Conservation (phyloP, 2,113 vertebrate genomes). For the Balaeniceps rex region DNA sequence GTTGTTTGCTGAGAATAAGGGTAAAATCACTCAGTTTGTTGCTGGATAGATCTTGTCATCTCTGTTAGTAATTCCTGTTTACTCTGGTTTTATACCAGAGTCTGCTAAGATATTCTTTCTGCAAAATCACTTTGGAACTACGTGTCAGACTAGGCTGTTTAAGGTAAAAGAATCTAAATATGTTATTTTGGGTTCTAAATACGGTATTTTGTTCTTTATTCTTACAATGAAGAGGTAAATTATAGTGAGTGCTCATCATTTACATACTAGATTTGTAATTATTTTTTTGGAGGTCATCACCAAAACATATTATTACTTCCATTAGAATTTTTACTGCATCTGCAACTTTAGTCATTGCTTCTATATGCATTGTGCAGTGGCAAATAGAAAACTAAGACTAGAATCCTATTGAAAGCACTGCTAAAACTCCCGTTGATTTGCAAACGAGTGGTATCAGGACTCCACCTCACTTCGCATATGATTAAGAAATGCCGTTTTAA, state of each 20-base stretch:
- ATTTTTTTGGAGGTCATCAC: background rate
- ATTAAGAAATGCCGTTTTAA: background rate
- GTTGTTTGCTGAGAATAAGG: background rate
- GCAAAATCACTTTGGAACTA: background rate
- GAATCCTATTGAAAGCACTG: background rate
- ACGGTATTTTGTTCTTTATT: background rate
- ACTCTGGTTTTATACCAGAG: background rate
- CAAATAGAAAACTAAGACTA: background rate
- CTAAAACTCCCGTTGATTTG: background rate
- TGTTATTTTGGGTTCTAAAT: background rate
- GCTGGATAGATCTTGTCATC: background rate
- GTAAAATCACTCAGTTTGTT: background rate
- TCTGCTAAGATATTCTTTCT: background rate
- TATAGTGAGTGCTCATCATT: background rate
- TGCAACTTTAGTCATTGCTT: background rate
- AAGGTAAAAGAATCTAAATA: background rate
- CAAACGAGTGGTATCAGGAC: background rate
- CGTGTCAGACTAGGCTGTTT: background rate
- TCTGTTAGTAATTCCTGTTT: background rate
- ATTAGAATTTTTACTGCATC: background rate
- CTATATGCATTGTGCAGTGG: background rate
- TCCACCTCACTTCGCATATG: background rate
- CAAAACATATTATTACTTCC: background rate
- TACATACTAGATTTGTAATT: background rate
- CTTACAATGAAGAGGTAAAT: background rate